Evolutionary conservation across 2,888 invertebrate species (phyloP), one percentile per base, ranked within the genome.

Genomic region (Tillus elongatus): DNA sequence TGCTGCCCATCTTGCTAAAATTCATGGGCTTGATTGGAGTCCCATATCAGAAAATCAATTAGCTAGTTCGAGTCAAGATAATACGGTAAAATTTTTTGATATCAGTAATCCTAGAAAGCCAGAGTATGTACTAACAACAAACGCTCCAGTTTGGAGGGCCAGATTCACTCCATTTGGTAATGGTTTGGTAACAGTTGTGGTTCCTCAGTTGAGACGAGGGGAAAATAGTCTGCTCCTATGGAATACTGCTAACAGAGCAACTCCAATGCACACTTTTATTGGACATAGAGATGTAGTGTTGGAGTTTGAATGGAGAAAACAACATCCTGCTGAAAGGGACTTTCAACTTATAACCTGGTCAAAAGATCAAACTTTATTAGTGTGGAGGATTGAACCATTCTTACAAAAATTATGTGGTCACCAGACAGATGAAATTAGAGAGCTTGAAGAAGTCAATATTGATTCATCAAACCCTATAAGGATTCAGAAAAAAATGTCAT

Each of bases 1-100:
- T 51, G 84, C 93, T 13, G 95, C 93, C 2, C 95, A 96, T 69
- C 70, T 91, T 42, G 74, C 79, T 15, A 75, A 91, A 71, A 92
- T 95, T 47, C 87, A 92, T 60, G 91, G 93, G 30, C 75, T 96
- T 19, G 93, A 95, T 63, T 96, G 95, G 95, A 90, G 86, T 64
- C 84, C 86, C 9, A 78, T 76, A 44, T 77, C 82, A 53, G 88
- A 89, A 64, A 84, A 83, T 46, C 86, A 87, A 55, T 64, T 90
- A 40, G 85, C 87, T 29, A 92, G 95, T 4, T 90, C 90, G 39
- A 92, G 93, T 68, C 92, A 95, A 67, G 95, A 96, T 67, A 86
- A 89, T 37, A 89, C 90, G 33, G 91, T 95, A 2, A 93, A 93
- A 69, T 88, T 91, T 64, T 95, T 92, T 69, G 90, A 93, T 62